Evolutionary conservation across 2,113 vertebrate species (phyloP).

Genomic region (Hymenochirus boettgeri): DNA sequence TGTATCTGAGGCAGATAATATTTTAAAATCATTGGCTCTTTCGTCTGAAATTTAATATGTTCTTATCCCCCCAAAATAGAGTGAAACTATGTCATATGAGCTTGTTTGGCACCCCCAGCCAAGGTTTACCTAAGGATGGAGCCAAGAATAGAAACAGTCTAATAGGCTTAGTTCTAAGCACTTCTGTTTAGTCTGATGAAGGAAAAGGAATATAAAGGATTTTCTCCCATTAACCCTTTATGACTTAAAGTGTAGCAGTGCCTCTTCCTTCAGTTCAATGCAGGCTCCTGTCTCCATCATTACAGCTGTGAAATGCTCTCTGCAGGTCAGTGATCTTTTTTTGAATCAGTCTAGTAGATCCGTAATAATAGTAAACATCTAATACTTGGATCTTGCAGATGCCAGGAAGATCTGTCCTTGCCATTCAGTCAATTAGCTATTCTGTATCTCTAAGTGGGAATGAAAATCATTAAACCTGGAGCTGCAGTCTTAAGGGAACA

Average conservation of each 20-base stretch:
- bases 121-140: conserved; percentile 46
- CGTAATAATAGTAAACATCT: too few species aligned
- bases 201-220: conserved; percentile 44
- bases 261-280: background rate
- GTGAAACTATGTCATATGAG: background rate
- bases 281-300: background rate
- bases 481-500: too few species aligned
- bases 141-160: conserved; percentile 57
- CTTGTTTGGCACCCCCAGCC: conserved; percentile 42
- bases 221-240: conserved; percentile 45
- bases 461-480: too few species aligned
- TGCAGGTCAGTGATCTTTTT: conserved; percentile 5
- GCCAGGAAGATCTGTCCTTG: too few species aligned
- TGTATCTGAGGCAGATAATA: too few species aligned
- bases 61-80: conserved; percentile 16
- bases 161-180: conserved; percentile 56
- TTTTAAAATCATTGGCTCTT: too few species aligned
- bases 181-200: conserved; percentile 47
- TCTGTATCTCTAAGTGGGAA: too few species aligned
- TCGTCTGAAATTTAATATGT: background rate
- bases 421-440: too few species aligned
- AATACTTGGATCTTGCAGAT: too few species aligned
- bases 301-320: background rate
- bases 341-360: too few species aligned
- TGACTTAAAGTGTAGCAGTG: background rate